Conservation (phyloP, 1,140 invertebrate genomes). For the Drosophila tani region DNA sequence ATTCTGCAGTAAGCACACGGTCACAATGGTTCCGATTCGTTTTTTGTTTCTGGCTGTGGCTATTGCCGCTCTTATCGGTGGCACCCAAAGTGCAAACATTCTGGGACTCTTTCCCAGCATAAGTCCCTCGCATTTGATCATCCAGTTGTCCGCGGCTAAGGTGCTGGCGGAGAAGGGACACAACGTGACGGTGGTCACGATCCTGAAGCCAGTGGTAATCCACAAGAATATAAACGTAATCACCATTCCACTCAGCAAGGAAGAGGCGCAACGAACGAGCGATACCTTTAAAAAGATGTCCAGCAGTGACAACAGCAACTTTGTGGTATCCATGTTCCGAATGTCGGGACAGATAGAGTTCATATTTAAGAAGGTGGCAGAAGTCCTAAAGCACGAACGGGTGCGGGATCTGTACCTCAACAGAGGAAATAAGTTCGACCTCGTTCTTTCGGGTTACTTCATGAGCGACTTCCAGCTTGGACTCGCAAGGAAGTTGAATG, state of each 20-base stretch:
- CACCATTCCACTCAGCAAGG: constrained; percentile 15
- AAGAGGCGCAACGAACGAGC: constrained; percentile 8
- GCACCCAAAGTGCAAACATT: constrained; percentile 13
- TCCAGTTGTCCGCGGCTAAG: constrained; percentile 49
- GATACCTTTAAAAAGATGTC: constrained; percentile 21
- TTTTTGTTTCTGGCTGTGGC: not conserved
- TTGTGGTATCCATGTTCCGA: constrained; percentile 12
- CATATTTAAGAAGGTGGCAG: constrained; percentile 38
- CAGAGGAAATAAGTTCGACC: constrained; percentile 60
- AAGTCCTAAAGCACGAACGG: constrained; percentile 24
- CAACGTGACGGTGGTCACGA: constrained; percentile 69
- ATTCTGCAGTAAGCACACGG: no score
- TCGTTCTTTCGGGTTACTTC: constrained; percentile 64
- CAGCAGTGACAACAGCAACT: constrained; percentile 30
- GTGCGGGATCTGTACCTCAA: constrained; percentile 56
- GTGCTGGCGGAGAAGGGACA: constrained; percentile 68
- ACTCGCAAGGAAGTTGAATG: constrained; percentile 63
- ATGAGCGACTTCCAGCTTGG: constrained; percentile 65
- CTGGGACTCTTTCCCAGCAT: constrained; percentile 44
- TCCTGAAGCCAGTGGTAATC: constrained; percentile 48
- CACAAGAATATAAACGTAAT: constrained; percentile 56
- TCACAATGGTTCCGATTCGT: not conserved
- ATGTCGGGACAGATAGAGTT: constrained; percentile 13
- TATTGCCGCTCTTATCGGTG: constrained; percentile 4
- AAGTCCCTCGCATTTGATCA: constrained; percentile 62